These are phyloP conservation scores for Dioctria rufipes DNA, from an alignment of 2,888 invertebrate genomes.

Conservation along the genomic window DNA sequence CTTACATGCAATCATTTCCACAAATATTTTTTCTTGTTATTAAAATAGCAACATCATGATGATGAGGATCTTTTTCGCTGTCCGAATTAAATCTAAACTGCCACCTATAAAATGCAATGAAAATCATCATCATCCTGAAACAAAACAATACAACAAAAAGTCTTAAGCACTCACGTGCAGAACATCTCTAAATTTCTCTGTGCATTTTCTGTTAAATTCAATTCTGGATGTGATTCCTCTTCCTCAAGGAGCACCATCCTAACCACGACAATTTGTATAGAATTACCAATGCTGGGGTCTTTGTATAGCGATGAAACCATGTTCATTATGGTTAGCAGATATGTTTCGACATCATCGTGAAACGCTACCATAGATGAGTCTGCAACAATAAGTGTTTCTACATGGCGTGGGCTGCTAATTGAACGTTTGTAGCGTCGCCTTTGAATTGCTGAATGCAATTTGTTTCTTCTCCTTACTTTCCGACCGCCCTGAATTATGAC, in stretches of 20 bases:
- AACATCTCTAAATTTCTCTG: slow-evolving; percentile 87
- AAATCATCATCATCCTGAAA: slow-evolving; percentile 31
- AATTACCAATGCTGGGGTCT: slow-evolving; percentile 91
- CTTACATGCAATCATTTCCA: slow-evolving; percentile 71
- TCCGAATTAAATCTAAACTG: slow-evolving; percentile 82
- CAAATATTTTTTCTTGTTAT: slow-evolving; percentile 86
- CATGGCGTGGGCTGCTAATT: slow-evolving; percentile 83
- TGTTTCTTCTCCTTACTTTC: slow-evolving; percentile 65
- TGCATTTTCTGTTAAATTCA: slow-evolving; percentile 85
- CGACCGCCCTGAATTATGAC: slow-evolving; percentile 71
- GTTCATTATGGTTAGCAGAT: slow-evolving; percentile 93
- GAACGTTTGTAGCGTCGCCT: slow-evolving; percentile 74
- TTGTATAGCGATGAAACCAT: slow-evolving; percentile 90
- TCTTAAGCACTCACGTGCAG: slow-evolving; percentile 74
- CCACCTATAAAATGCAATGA: slow-evolving; percentile 73
- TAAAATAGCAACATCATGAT: slow-evolving; percentile 91
- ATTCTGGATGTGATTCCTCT: slow-evolving; percentile 74
- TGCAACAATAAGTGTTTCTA: slow-evolving; percentile 90
- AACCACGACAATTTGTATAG: slow-evolving; percentile 91
- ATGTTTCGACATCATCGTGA: slow-evolving; percentile 88
- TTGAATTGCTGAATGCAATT: slow-evolving; percentile 51
- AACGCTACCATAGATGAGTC: slow-evolving; percentile 90
- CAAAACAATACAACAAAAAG: background rate
- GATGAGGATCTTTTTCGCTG: slow-evolving; percentile 86
- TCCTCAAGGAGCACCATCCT: slow-evolving; percentile 84